Evolutionary conservation across 1,140 invertebrate genomes (phyloP).

Genomic region (Paracyclopina nana): DNA sequence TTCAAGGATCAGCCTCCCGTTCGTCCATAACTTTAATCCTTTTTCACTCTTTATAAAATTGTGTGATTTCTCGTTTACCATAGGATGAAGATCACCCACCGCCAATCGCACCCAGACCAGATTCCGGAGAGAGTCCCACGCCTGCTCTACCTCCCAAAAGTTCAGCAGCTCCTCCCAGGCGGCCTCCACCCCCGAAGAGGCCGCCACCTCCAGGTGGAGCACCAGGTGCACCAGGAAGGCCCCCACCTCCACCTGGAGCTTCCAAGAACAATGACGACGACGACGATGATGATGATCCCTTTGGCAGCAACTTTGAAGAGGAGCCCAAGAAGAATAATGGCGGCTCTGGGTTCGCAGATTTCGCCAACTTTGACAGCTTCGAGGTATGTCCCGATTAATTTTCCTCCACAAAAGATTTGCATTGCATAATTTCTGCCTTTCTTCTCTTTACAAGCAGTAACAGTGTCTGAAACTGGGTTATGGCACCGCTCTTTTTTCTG

Average conservation of each 20-base stretch:
- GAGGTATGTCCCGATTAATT: too few species aligned
- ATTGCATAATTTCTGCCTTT: too few species aligned
- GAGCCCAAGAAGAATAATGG: neutral
- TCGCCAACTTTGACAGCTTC: slow-evolving; percentile 1
- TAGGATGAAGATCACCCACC: slow-evolving; percentile 12
- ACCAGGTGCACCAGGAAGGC: neutral
- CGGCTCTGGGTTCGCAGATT: slow-evolving; percentile 14
- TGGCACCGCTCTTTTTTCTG: too few species aligned
- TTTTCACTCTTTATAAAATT: too few species aligned
- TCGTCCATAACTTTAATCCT: too few species aligned
- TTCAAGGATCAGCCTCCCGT: too few species aligned
- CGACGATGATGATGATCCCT: slow-evolving; percentile 8
- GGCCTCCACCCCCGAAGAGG: slow-evolving; percentile 12
- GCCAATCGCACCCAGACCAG: neutral
- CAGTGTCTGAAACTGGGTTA: too few species aligned
- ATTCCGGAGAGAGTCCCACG: slow-evolving; percentile 6
- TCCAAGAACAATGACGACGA: neutral
- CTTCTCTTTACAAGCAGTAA: too few species aligned
- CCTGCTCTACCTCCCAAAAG: slow-evolving; percentile 15
- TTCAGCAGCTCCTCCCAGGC: slow-evolving; percentile 8
- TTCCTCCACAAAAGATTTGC: too few species aligned
- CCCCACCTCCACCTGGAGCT: neutral
- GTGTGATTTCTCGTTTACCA: too few species aligned
- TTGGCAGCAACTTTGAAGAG: too few species aligned
- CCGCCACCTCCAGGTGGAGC: slow-evolving; percentile 9